Base-by-base conservation (phyloP, 1,140 invertebrate genomes). In the Drosophila aff. region DNA sequence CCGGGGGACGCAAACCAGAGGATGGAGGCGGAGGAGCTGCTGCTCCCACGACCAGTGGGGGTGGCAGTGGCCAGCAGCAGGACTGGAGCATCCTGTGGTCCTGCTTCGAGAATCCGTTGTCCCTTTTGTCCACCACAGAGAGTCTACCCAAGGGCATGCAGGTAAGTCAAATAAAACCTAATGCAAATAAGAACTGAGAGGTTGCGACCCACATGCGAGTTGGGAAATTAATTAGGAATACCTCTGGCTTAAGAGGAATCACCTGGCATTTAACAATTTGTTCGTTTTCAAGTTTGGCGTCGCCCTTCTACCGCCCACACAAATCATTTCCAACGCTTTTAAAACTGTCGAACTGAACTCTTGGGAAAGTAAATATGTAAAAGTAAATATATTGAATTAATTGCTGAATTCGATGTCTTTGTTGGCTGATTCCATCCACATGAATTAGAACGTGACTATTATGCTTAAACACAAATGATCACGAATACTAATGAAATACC, bases 11-110 rank as follows among this genome's bases (percentile, higher is more conserved):
- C 31, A 92, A 91, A 21, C 58, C 60, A 26, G 86, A 91, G 13
- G 91, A 91, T 13, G 77, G 52, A n/a, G 41, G 53, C 4, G 66
- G 64, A 7, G 84, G 60, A 28, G 64, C 64, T 61, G 77, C 67
- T 53, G 73, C 62, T 10, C 61, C 61, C 16, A 59, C 67, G 13
- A 46, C 44, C 5, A 61, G 46, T 38, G 77, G 69, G 21, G 66
- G 69, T 40, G 66, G 65, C 4, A 50, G 59, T 18, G 78, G 73
- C 10, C 96, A 97, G 50, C 96, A 96, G 79, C 96, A 96, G 74
- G 96, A 97, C 90, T 97, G 96, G 96, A 96, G 95, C 21, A 94
- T 96, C 11, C 95, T 97, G 16, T 97, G 96, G 95, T 96, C 96
- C 52, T 97, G 95, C 81, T 97, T 97, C 81, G 96, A 97, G 76